Evolutionary conservation across 2,797 vertebrate genomes (phyloP).

Genomic region (Chaetodon trifasciatus): DNA sequence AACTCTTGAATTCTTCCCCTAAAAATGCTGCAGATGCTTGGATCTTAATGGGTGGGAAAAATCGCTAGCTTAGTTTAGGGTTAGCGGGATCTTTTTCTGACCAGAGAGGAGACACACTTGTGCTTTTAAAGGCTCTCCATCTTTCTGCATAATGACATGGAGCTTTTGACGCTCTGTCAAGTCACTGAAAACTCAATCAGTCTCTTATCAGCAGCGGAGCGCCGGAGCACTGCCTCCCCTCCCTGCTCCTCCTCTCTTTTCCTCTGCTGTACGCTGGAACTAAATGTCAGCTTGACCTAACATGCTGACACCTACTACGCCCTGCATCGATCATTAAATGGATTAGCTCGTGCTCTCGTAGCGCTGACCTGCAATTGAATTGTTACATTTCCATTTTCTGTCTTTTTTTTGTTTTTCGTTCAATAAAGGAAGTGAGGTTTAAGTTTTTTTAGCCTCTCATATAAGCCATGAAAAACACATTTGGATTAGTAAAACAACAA

Average conservation of each 20-base stretch:
- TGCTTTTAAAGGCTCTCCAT: constrained; percentile 15
- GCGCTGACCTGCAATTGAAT: constrained; percentile 63
- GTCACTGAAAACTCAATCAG: constrained; percentile 69
- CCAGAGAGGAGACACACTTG: neutral
- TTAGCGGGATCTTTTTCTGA: constrained; percentile 23
- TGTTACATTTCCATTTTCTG: constrained; percentile 38
- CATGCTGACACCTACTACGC: constrained; percentile 44
- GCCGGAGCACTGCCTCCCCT: neutral
- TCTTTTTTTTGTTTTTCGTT: constrained; percentile 12
- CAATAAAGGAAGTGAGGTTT: constrained; percentile 26
- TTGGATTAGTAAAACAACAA: constrained; percentile 22
- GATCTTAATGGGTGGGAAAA: constrained; percentile 62
- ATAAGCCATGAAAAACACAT: constrained; percentile 30
- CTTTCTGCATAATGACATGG: constrained; percentile 6
- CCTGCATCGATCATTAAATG: constrained; percentile 66
- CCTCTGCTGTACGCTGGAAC: constrained; percentile 29
- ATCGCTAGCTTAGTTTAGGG: constrained; percentile 35
- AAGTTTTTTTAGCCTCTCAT: neutral
- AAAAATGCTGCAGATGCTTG: constrained; percentile 45
- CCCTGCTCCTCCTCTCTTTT: constrained; percentile 5
- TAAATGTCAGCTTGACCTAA: constrained; percentile 76
- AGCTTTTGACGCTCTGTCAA: constrained; percentile 55
- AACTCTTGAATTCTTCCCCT: constrained; percentile 60
- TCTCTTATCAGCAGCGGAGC: constrained; percentile 48
- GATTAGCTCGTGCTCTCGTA: constrained; percentile 44